phyloP scores from a whole-genome alignment of 2,888 invertebrate species.

The Drosophila emarginata region DNA sequence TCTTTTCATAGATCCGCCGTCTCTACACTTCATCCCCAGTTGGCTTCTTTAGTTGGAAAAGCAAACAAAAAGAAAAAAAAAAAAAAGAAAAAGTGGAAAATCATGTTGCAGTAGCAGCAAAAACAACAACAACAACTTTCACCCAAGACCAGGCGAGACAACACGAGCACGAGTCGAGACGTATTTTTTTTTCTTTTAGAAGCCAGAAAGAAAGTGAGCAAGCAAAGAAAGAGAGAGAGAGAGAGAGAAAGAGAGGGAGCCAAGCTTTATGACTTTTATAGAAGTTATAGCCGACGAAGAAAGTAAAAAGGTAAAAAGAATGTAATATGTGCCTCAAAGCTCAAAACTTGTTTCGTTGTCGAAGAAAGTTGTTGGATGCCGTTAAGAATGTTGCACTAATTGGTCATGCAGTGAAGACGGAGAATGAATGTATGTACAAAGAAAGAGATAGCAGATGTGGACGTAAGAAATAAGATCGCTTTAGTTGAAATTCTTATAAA shows the following conservation, averaged over 20 bases:
- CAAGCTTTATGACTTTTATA: constrained; percentile 36
- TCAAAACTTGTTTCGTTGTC: constrained; percentile 35
- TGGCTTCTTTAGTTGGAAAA: constrained; percentile 24
- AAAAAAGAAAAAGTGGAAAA: constrained; percentile 74
- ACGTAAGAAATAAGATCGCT: background rate
- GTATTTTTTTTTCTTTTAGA: constrained; percentile 2
- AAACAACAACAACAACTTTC: constrained; percentile 68
- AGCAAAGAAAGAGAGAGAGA: constrained; percentile 9
- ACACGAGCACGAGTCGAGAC: constrained; percentile 5
- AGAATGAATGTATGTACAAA: background rate
- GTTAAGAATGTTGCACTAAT: constrained; percentile 36
- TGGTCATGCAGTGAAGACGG: constrained; percentile 2
- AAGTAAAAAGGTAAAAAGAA: constrained; percentile 41
- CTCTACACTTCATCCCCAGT: constrained; percentile 6
- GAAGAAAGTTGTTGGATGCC: constrained; percentile 34
- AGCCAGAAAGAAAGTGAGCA: constrained; percentile 19
- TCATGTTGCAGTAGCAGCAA: constrained; percentile 56
- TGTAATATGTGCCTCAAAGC: constrained; percentile 16
- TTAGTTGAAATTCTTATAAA: background rate
- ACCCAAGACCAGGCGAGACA: constrained; percentile 42
- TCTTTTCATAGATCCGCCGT: background rate
- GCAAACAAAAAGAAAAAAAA: constrained; percentile 58
- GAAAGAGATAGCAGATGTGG: background rate
- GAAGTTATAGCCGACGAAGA: constrained; percentile 37
- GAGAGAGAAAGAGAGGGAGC: constrained; percentile 32